Percentiles rank a stretch among this genome's conserved stretches.
These are phyloP conservation scores for Tetranychus urticae DNA, from an alignment of 1,140 invertebrate species.

Conservation along the genomic window DNA sequence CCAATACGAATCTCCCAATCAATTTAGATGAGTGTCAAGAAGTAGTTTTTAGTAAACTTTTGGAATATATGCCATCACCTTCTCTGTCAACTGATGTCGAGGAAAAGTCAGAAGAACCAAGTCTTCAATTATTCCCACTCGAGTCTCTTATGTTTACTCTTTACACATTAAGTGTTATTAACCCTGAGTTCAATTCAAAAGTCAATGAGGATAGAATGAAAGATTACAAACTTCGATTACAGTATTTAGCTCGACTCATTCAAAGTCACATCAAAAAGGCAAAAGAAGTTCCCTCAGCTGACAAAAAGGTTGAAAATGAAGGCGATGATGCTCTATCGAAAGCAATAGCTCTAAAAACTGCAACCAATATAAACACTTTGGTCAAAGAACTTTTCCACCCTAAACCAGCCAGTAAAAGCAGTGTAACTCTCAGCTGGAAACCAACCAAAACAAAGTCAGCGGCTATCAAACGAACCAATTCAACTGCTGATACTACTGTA, in stretches of 20 bases:
- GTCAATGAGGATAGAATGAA: slow-evolving; percentile 54
- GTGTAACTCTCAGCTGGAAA: slow-evolving; percentile 65
- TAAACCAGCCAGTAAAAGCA: slow-evolving; percentile 70
- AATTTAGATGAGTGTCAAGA: slow-evolving; percentile 46
- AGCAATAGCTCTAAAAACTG: slow-evolving; percentile 49
- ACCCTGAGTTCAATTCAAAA: slow-evolving; percentile 35
- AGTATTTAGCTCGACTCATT: slow-evolving; percentile 73
- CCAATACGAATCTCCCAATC: slow-evolving; percentile 25
- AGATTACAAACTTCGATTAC: slow-evolving; percentile 58
- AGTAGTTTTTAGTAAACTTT: slow-evolving; percentile 42
- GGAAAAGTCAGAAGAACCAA: slow-evolving; percentile 29
- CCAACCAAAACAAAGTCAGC: slow-evolving; percentile 17
- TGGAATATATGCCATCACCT: slow-evolving; percentile 42
- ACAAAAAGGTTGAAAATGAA: slow-evolving; percentile 31
- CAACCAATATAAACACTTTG: slow-evolving; percentile 71
- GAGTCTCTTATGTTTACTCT: slow-evolving; percentile 75
- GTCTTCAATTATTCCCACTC: slow-evolving; percentile 69
- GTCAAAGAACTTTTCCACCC: slow-evolving; percentile 85
- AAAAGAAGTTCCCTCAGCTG: slow-evolving; percentile 48
- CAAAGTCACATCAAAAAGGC: slow-evolving; percentile 77
- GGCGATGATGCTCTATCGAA: slow-evolving; percentile 20
- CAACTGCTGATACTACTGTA: slow-evolving; percentile 3
- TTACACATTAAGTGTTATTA: slow-evolving; percentile 59
- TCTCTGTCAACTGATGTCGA: slow-evolving; percentile 31
- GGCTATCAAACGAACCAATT: slow-evolving; percentile 9